phyloP scores from a whole-genome alignment of 2,888 invertebrate genomes.

The Boloria selene region DNA sequence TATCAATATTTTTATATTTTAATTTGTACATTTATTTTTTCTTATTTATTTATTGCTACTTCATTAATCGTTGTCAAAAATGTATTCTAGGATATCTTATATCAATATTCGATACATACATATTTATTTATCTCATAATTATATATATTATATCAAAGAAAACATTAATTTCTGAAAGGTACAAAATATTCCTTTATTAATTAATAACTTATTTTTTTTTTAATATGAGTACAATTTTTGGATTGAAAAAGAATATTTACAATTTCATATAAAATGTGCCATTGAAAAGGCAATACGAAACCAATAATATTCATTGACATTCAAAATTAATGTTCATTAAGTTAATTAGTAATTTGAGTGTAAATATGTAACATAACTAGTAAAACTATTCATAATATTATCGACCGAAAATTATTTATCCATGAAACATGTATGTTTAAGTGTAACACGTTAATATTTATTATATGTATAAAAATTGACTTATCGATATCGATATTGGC shows the following conservation, averaged over 20 bases:
- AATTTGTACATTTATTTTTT: conserved; percentile 8
- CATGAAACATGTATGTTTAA: conserved; percentile 4
- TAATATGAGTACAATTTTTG: conserved; percentile 37
- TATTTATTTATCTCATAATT: neutral
- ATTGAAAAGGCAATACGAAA: conserved; percentile 64
- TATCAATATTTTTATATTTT: conserved; percentile 31
- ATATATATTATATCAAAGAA: conserved; percentile 6
- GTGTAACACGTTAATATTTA: conserved; percentile 19
- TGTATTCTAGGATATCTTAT: too few species aligned
- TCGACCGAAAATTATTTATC: neutral
- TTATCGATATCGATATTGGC: conserved; percentile 14
- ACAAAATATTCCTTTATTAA: conserved; percentile 64
- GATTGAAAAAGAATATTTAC: conserved; percentile 14
- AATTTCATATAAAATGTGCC: conserved; percentile 60
- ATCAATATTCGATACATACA: too few species aligned
- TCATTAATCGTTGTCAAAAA: too few species aligned
- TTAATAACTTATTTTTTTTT: conserved; percentile 25
- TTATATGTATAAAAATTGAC: conserved; percentile 2
- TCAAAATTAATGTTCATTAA: conserved; percentile 18
- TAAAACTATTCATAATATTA: neutral
- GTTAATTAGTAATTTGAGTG: neutral
- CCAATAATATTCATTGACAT: conserved; percentile 40
- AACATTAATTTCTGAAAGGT: conserved; percentile 52
- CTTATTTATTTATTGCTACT: neutral
- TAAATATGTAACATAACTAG: conserved; percentile 9